Conservation (phyloP, 2,888 invertebrate genomes). For the Ypsolopha scabrella region DNA sequence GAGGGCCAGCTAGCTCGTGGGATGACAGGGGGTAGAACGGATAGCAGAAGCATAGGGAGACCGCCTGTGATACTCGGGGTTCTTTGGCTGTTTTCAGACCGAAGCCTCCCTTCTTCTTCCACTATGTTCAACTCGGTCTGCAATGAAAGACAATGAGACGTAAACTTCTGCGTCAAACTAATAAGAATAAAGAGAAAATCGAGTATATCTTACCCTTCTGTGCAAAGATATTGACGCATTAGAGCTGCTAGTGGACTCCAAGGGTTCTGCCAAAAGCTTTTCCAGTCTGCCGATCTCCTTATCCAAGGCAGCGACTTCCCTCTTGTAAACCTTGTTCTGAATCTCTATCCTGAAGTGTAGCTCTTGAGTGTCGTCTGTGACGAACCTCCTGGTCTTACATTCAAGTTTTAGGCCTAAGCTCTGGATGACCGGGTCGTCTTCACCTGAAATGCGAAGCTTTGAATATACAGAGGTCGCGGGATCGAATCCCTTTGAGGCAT, state of each 20-base stretch:
- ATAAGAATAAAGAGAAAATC: not conserved
- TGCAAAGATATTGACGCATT: slow-evolving; percentile 57
- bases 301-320: slow-evolving; percentile 84
- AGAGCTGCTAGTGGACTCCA: slow-evolving; percentile 69
- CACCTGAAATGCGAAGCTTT: slow-evolving; percentile 47
- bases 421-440: slow-evolving; percentile 85
- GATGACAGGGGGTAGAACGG: slow-evolving; percentile 80
- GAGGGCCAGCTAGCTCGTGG: slow-evolving; percentile 84
- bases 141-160: slow-evolving; percentile 7
- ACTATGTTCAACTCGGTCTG: slow-evolving; percentile 59
- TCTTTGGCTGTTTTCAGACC: slow-evolving; percentile 28
- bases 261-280: slow-evolving; percentile 73
- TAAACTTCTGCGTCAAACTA: not conserved
- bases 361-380: slow-evolving; percentile 86
- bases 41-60: slow-evolving; percentile 76
- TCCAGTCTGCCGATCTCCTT: slow-evolving; percentile 83
- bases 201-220: slow-evolving; percentile 25
- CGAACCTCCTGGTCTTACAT: slow-evolving; percentile 87
- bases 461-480: not conserved
- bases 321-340: slow-evolving; percentile 89
- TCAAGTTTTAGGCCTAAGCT: slow-evolving; percentile 91
- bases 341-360: slow-evolving; percentile 89
- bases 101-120: slow-evolving; percentile 43
- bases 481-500: too few species aligned
- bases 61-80: slow-evolving; percentile 79